Base-by-base conservation (phyloP, 2,113 vertebrate genomes). In the Nettapus auritus region DNA sequence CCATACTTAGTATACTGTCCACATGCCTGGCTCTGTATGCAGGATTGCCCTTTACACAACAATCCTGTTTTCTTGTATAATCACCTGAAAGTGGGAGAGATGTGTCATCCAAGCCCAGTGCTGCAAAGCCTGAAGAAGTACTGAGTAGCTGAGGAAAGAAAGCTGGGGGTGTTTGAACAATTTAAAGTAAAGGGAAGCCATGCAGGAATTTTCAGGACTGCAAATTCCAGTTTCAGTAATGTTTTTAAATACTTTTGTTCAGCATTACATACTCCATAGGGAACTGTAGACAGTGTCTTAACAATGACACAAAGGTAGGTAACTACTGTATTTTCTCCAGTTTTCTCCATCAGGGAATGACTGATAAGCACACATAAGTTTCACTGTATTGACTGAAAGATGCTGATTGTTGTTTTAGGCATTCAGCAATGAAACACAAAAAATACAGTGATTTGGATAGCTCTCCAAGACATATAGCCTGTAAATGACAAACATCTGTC, bases 401-500 rank as follows among this genome's bases (percentile, higher is more conserved):
- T 34, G 33, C 13, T 55, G 19, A 38, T 55, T 82, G 70, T 55
- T 91, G 31, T 13, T 94, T 91, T 67, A 88, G 74, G 63, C 75
- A 89, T 22, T 85, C 31, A 57, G 33, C 26, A 70, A 60, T 60
- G 71, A 88, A 90, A 68, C 26, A 10, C 40, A 82, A 86, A 83
- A 70, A 89, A 44, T 59, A 26, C 91, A 74, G 53, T 78, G 3
- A 96, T 81, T 80, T 67, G 23, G 38, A 90, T 12, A 83, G 17
- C 3, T 67, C 42, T 63, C 17, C 44, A 74, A 83, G 36, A 26
- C 20, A 55, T 93, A 83, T 55, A 80, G 14, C 60, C 44, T 78
- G 69, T 42, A 94, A 96, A 96, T 91, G 8, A 71, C 46, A 93
- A 95, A 88, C 76, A 90, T 42, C 79, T 93, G 90, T 93, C 82